phyloP scores from a whole-genome alignment of 2,113 vertebrate species.

The Nasalis larvatus region DNA sequence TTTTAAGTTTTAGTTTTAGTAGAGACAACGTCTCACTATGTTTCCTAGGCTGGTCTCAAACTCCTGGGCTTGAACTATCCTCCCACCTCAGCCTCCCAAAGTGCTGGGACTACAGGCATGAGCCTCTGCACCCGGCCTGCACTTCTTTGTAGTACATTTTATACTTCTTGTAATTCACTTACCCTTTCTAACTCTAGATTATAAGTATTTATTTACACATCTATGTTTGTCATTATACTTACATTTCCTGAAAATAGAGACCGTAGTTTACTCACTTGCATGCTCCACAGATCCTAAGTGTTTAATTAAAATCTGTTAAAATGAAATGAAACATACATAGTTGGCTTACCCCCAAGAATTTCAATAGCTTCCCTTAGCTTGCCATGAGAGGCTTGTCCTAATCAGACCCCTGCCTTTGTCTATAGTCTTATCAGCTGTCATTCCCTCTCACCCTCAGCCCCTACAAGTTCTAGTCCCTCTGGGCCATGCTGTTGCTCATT shows the following conservation, averaged over 20 bases:
- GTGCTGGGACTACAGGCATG: too few relatives aligned
- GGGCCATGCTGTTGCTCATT: background rate
- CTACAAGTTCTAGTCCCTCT: background rate
- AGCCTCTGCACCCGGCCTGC: too few relatives aligned
- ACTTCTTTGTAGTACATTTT: background rate
- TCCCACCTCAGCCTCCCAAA: too few relatives aligned
- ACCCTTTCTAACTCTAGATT: constrained; percentile 3
- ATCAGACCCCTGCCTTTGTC: background rate
- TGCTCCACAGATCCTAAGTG: background rate
- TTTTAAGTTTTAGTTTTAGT: too few relatives aligned
- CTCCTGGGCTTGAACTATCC: too few relatives aligned
- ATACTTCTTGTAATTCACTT: background rate
- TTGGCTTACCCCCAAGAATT: background rate
- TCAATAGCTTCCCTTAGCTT: background rate
- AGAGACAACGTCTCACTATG: too few relatives aligned
- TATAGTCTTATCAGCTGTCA: background rate
- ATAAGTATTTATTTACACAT: background rate
- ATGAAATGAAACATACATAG: background rate
- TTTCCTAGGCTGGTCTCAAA: too few relatives aligned
- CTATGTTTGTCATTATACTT: background rate
- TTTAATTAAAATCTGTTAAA: constrained; percentile 21
- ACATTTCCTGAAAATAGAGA: background rate
- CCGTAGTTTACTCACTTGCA: background rate
- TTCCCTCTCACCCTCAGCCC: background rate
- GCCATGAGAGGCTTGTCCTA: background rate